Base-by-base conservation (phyloP, 2,888 invertebrate genomes). In the Baccha elongata region DNA sequence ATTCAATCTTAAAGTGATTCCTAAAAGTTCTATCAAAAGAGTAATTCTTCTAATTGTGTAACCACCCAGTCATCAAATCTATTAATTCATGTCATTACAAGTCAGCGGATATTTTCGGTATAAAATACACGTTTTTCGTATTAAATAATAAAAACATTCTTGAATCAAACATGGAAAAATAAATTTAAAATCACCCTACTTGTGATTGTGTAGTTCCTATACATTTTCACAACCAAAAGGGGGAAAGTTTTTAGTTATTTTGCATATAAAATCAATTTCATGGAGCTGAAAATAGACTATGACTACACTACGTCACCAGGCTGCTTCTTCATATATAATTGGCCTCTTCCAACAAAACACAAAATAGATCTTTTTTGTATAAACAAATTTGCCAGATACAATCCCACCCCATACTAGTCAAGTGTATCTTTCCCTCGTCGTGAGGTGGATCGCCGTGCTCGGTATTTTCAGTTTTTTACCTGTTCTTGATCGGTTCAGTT, bases 401-500 rank as follows among this genome's bases (percentile, higher is more conserved):
- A 40, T 40, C 58, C 75, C 75, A 42, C 68, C 8, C 3, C 37
- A 13, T 13, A 13, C n/a, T 40, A 40, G 13, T 4, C 13, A 13
- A 13, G n/a, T 40, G 29, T 37, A 35, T 60, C 53, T 37, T 73
- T 55, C 32, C 62, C 55, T 50, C 62, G 62, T 50, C 62, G 62
- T 55, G 76, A 79, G 73, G 79, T 83, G 76, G 84, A 75, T 65
- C 46, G 50, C 32, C 29, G 60, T 42, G 17, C 15, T 60, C 37
- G 55, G 53, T 72, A 32, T 73, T 58, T 65, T 85, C 79, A 86
- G 84, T 86, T 83, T 81, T 85, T 85, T 85, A 86, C 86, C 79
- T 85, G 86, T 72, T 80, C 72, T 85, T 83, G 84, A 64, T 55
- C 78, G 69, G 83, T 73, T 55, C 86, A 80, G 83, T 73, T 83